Conservation (phyloP, 2,113 vertebrate species). For the Prionailurus bengalensis region DNA sequence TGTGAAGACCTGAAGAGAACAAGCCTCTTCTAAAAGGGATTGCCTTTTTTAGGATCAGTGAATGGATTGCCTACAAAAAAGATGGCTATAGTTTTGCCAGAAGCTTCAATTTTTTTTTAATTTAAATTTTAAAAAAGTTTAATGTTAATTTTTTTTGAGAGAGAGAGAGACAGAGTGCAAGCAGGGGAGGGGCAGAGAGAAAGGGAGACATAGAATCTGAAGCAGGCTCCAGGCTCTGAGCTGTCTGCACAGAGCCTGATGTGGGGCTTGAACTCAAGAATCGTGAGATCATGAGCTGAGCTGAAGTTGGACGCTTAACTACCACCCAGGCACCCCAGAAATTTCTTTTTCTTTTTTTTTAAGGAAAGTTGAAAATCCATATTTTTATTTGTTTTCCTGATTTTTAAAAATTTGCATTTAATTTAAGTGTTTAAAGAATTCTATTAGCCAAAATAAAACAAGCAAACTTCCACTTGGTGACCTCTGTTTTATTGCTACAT, state of each 20-base stretch:
- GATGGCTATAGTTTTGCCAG: background rate
- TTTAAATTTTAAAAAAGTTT: no score
- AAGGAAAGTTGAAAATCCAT: background rate
- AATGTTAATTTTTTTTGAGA: no score
- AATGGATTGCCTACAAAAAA: background rate
- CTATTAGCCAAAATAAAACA: background rate
- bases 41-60: background rate
- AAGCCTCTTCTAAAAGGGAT: background rate
- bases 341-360: conserved; percentile 12
- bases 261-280: no score
- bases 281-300: no score
- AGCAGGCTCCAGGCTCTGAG: no score
- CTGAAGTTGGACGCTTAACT: no score
- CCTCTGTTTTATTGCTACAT: background rate
- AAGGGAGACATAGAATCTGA: no score
- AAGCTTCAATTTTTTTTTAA: conserved; percentile 24
- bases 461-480: background rate
- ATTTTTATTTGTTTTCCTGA: background rate
- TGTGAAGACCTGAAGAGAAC: background rate
- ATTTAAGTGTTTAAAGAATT: background rate
- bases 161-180: no score
- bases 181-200: no score
- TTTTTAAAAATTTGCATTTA: background rate
- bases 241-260: no score
- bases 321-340: no score